These are phyloP conservation scores for Agraylea sexmaculata DNA, from an alignment of 1,140 invertebrate species.

Conservation along the genomic window DNA sequence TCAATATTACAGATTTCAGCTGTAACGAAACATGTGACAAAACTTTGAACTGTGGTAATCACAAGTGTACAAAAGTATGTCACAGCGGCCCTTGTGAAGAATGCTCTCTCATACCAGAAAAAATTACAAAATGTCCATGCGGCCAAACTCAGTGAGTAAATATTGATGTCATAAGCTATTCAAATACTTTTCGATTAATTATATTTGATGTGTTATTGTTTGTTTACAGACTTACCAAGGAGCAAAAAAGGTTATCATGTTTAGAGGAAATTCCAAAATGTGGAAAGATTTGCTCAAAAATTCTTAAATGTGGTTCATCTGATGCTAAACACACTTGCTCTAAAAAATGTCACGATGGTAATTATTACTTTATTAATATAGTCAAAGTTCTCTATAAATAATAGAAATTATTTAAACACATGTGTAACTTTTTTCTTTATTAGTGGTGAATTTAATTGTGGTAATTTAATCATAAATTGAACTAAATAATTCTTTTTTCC, in stretches of 20 bases:
- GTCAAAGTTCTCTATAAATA: too few relatives aligned
- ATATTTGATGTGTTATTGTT: slow-evolving; percentile 3
- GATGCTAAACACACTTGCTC: slow-evolving; percentile 39
- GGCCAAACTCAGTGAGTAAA: slow-evolving; percentile 49
- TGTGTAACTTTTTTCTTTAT: too few relatives aligned
- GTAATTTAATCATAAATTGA: neutral
- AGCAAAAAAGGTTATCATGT: slow-evolving; percentile 51
- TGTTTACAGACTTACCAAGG: slow-evolving; percentile 26
- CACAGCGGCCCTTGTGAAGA: slow-evolving; percentile 53
- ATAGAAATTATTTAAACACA: too few relatives aligned
- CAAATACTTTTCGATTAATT: slow-evolving; percentile 1
- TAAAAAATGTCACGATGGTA: slow-evolving; percentile 34
- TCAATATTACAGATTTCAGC: slow-evolving; percentile 34
- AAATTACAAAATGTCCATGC: slow-evolving; percentile 72
- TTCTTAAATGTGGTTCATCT: slow-evolving; percentile 67
- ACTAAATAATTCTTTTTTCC: neutral
- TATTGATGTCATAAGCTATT: neutral
- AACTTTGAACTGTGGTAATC: slow-evolving; percentile 60
- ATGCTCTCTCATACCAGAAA: slow-evolving; percentile 51
- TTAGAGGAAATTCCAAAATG: slow-evolving; percentile 80
- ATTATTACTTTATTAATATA: slow-evolving; percentile 7
- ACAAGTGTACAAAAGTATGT: slow-evolving; percentile 60
- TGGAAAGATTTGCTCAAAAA: slow-evolving; percentile 65
- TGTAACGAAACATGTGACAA: slow-evolving; percentile 62
- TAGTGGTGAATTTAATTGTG: slow-evolving; percentile 4